Base-by-base conservation (phyloP, 2,888 invertebrate species). In the Caenorhabditis japonica region DNA sequence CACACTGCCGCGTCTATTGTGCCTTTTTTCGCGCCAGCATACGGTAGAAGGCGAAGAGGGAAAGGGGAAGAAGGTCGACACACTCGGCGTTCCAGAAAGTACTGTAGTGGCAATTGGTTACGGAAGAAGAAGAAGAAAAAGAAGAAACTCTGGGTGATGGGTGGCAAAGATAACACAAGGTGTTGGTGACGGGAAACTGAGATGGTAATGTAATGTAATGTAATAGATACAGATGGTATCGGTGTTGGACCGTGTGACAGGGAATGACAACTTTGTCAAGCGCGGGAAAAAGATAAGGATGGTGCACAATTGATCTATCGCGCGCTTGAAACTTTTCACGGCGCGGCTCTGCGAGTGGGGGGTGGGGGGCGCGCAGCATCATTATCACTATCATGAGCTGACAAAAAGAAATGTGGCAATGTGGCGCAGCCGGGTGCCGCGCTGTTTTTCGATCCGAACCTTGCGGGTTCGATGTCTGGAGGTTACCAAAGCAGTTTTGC, bases 21-120 rank as follows among this genome's bases (percentile, higher is more conserved):
- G 30, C 43, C 43, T 43, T 51, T 60, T 58, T 61, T 51, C 36
- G 43, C 36, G 23, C 39, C 17, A 51, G 66, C 49, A 55, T 66
- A 66, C 66, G 66, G 66, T 66, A 66, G 66, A 56, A n/a, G n/a
- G n/a, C n/a, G 56, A 56, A 56, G 66, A 56, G 49, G 49, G 30
- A 5, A 10, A 41, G 25, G 15, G 15, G 34, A 44, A 13, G 66
- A 66, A 66, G 66, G 66, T 66, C 66, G 64, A 21, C 34, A 30
- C 51, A 33, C 39, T 51, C 60, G 49, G 52, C 43, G 43, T 52
- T 52, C 61, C 41, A 44, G 46, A 51, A 41, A 34, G 33, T 41
- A 60, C 41, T 17, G 47, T 41, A 47, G 30, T 39, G 39, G 17
- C 39, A 12, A n/a, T n/a, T n/a, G n/a, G n/a, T n/a, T n/a, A n/a